Evolutionary conservation across 2,797 vertebrate genomes (phyloP).

Genomic region (Rhinatrema bivittatum): DNA sequence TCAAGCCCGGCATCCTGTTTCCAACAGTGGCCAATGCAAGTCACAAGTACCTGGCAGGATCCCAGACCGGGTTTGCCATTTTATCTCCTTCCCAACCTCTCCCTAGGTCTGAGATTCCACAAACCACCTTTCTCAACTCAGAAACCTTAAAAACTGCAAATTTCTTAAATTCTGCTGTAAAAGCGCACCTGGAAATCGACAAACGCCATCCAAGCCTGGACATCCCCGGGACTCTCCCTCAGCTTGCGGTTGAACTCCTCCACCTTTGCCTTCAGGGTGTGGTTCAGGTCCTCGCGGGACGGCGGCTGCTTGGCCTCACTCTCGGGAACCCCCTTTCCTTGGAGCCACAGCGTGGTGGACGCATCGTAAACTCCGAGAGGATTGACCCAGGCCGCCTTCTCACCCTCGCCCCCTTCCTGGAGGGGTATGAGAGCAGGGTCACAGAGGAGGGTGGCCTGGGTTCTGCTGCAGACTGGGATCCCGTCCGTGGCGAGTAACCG

Average conservation of each 20-base stretch:
- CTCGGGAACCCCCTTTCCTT: conserved; percentile 69
- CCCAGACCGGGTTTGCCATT: too few species aligned
- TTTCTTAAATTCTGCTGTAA: too few species aligned
- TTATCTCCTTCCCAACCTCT: too few species aligned
- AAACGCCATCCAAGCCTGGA: conserved; percentile 81
- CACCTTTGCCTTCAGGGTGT: conserved; percentile 49
- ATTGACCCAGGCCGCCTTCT: conserved; percentile 51
- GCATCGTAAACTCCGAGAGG: conserved; percentile 84
- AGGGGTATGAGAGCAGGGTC: conserved; percentile 62
- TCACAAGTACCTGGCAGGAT: too few species aligned
- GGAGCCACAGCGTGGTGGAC: conserved; percentile 77
- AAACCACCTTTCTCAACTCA: too few species aligned
- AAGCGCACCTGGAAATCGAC: conserved; percentile 80
- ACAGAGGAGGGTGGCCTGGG: neutral
- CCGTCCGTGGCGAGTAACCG: conserved; percentile 53
- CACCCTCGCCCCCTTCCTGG: conserved; percentile 22
- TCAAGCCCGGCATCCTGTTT: too few species aligned
- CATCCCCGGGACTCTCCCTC: conserved; percentile 77
- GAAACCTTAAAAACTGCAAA: too few species aligned
- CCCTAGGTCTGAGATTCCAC: too few species aligned
- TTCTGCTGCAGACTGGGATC: conserved; percentile 24
- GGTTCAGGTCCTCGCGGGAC: conserved; percentile 20
- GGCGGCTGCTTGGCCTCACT: conserved; percentile 22
- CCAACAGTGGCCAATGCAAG: too few species aligned
- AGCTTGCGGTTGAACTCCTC: conserved; percentile 85